phyloP scores from a whole-genome alignment of 1,140 invertebrate species.

The Myzus persicae region DNA sequence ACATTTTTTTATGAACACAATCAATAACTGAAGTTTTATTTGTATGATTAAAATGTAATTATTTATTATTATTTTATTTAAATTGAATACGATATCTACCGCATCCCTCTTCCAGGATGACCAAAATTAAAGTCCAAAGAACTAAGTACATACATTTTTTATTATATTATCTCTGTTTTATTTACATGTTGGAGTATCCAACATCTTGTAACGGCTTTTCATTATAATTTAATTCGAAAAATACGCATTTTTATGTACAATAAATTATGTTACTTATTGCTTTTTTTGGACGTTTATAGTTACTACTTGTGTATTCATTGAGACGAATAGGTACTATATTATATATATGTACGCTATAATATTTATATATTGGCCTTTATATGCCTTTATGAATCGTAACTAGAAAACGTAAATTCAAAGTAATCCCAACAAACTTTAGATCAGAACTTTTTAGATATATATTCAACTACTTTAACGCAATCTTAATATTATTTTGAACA shows the following conservation, averaged over 20 bases:
- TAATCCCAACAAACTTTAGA: neutral
- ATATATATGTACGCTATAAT: neutral
- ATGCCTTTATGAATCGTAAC: neutral
- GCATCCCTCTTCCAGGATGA: no score
- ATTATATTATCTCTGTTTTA: neutral
- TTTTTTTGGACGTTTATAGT: slow-evolving; percentile 8
- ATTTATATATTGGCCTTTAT: slow-evolving; percentile 8
- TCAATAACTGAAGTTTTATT: neutral
- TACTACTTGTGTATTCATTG: slow-evolving; percentile 11
- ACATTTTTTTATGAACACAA: neutral
- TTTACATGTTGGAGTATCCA: neutral
- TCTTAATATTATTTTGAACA: neutral
- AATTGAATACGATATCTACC: neutral
- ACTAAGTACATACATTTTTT: neutral
- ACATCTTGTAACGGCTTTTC: neutral
- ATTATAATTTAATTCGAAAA: neutral
- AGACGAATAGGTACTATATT: slow-evolving; percentile 5
- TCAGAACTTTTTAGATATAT: slow-evolving; percentile 2
- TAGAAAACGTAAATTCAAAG: neutral
- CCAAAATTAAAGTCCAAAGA: neutral
- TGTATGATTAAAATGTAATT: neutral
- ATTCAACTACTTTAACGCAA: neutral
- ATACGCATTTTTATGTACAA: neutral
- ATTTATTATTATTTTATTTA: neutral
- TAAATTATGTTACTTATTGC: slow-evolving; percentile 17